Conservation (phyloP, 2,113 vertebrate species). For the Proteles cristata region DNA sequence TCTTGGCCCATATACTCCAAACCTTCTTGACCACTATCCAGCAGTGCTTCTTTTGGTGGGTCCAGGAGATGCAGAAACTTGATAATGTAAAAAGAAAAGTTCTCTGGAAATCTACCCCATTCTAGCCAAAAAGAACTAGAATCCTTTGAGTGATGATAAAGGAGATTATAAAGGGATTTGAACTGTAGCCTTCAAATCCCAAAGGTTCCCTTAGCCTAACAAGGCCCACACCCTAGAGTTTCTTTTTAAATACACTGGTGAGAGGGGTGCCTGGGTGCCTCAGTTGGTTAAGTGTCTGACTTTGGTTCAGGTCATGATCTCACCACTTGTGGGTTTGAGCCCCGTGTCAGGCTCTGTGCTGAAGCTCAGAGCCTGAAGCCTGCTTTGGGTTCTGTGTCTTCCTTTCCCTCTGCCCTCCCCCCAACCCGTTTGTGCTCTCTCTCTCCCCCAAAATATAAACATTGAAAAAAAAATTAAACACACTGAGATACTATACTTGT, state of each 20-base stretch:
- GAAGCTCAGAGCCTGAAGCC: too few species aligned
- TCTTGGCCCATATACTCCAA: neutral
- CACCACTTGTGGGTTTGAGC: too few species aligned
- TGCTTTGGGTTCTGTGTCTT: too few species aligned
- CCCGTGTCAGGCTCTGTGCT: too few species aligned
- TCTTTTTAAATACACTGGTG: neutral
- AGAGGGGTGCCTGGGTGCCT: too few species aligned
- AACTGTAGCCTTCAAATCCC: neutral
- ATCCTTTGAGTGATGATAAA: neutral
- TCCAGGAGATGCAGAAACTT: neutral
- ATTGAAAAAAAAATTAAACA: neutral
- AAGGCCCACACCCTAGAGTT: neutral
- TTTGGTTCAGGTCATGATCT: too few species aligned
- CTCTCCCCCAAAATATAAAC: too few species aligned
- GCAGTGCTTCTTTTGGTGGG: neutral
- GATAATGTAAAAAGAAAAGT: neutral
- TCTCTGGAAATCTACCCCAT: neutral
- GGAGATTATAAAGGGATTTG: neutral
- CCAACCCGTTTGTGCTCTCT: too few species aligned
- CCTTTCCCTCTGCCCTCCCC: too few species aligned
- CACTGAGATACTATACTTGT: neutral
- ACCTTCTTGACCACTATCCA: neutral
- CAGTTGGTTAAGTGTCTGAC: too few species aligned
- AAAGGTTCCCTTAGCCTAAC: neutral
- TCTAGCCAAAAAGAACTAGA: conserved; percentile 1